A percentile compares a stretch with the other conserved stretches of the same genome.
phyloP scores from a whole-genome alignment of 2,113 vertebrate genomes.

The Sylvia atricapilla region DNA sequence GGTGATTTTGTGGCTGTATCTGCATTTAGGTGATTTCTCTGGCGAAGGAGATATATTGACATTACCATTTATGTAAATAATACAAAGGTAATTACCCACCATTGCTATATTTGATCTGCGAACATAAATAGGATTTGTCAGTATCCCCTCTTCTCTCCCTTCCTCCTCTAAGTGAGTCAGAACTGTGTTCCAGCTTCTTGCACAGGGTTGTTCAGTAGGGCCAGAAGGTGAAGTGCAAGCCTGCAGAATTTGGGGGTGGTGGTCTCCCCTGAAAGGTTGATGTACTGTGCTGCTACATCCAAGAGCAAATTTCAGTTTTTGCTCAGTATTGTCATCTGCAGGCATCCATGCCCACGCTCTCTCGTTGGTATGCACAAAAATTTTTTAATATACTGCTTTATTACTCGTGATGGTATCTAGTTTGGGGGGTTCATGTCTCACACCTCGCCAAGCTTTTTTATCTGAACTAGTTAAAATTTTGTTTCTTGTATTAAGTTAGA shows the following conservation, averaged over 20 bases:
- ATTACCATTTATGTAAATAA: not conserved
- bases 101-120: not conserved
- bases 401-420: not conserved
- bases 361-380: not conserved
- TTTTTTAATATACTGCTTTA: not conserved
- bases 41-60: not conserved
- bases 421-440: not conserved
- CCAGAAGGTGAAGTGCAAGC: not conserved
- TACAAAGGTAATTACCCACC: not conserved
- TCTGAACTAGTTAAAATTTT: not conserved
- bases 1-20: not conserved
- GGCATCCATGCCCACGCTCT: rapidly evolving
- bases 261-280: not conserved
- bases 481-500: not conserved
- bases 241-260: not conserved
- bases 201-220: not conserved
- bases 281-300: not conserved
- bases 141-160: not conserved
- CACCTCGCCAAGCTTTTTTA: not conserved
- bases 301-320: not conserved
- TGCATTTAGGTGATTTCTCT: not conserved
- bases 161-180: not conserved
- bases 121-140: not conserved
- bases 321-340: not conserved
- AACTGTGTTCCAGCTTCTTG: not conserved